phyloP scores from a whole-genome alignment of 2,888 invertebrate genomes.

The Fragum fragum region DNA sequence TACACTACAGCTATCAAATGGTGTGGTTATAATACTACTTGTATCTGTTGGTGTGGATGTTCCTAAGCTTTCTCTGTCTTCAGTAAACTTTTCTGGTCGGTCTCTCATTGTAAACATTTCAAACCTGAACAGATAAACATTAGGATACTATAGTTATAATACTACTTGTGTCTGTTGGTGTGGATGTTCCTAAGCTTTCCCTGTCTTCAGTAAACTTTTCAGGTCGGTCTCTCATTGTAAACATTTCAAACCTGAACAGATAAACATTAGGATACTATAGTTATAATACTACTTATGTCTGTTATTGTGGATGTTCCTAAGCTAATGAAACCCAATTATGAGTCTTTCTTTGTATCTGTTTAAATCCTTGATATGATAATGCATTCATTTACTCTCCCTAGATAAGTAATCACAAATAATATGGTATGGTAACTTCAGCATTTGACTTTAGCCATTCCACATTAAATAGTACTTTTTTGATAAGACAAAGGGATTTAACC shows the following conservation, averaged over 20 bases:
- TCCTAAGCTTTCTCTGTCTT: slow-evolving; percentile 65
- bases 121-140: slow-evolving; percentile 53
- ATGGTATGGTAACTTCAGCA: too few relatives aligned
- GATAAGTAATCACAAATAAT: too few relatives aligned
- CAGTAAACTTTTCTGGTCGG: slow-evolving; percentile 68
- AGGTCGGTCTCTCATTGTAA: slow-evolving; percentile 69
- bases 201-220: slow-evolving; percentile 70
- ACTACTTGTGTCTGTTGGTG: slow-evolving; percentile 33
- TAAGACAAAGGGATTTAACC: too few relatives aligned
- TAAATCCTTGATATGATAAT: too few relatives aligned
- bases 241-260: slow-evolving; percentile 62
- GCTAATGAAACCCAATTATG: too few relatives aligned
- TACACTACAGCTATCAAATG: slow-evolving; percentile 54
- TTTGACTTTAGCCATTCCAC: too few relatives aligned
- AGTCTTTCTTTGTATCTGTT: too few relatives aligned
- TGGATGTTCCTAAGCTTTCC: slow-evolving; percentile 62
- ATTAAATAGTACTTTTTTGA: too few relatives aligned
- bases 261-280: too few relatives aligned
- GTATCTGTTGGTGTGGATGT: slow-evolving; percentile 48
- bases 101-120: slow-evolving; percentile 67
- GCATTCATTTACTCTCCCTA: too few relatives aligned
- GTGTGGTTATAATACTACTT: background rate
- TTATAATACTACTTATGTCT: too few relatives aligned
- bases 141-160: background rate
- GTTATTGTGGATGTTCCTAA: too few relatives aligned